Evolutionary conservation across 2,797 vertebrate genomes (phyloP), one percentile per base, ranked within the genome.

Genomic region (Galago senegalensis): DNA sequence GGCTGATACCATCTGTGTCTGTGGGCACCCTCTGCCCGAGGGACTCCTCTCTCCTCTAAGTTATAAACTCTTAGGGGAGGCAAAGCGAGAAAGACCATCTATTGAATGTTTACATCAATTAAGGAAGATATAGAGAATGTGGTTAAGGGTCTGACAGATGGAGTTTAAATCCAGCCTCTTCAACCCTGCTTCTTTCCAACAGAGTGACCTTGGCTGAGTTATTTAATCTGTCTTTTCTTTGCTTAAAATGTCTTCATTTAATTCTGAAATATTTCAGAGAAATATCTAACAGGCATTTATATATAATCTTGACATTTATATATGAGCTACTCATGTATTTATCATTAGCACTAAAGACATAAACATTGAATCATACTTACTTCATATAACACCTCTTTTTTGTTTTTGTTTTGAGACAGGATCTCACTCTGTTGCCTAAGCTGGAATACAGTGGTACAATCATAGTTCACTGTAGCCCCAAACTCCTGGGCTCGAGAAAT

Each of bases 181-280:
- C 37, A 72, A 53, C 76, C 86, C 81, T 76, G 60, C 73, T 25
- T 56, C 65, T 70, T 49, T 25, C 67, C 29, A 87, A n/a, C 58
- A 53, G 49, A 60, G 40, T 80, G 7, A 9, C 27, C n/a, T n/a
- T 77, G 53, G 76, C 14, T 43, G 40, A 69, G 25, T 93, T 72
- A 65, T 53, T 76, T 91, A 88, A 77, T 70, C 34, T 70, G 17
- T 67, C 70, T 79, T 92, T 65, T 65, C 79, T 92, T 82, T 70
- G 29, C 70, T 7, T 53, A 9, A 84, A 89, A 91, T 93, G 23
- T 49, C 56, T 69, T 56, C 67, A 9, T 58, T 72, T 83, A 89
- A 61, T 80, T n/a, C 49, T 18, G 31, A 93, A 90, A 80, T 49
- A 84, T 86, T 89, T 89, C 27, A 67, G 72, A 92, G 65, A 95